Base-by-base conservation (phyloP, 1,140 invertebrate genomes). In the Chelonus insularis region DNA sequence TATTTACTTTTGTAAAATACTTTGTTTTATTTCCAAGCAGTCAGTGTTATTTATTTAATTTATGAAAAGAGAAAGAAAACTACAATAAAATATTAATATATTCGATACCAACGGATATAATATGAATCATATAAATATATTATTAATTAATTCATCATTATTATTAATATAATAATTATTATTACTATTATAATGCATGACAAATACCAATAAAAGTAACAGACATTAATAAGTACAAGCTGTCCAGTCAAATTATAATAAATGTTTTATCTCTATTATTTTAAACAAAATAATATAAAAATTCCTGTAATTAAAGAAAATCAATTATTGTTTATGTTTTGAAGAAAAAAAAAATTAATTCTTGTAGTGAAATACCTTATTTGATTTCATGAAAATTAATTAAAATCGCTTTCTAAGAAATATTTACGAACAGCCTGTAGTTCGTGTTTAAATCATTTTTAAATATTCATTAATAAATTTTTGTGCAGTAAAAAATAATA, bases 11-110 rank as follows among this genome's bases (percentile, higher is more conserved):
- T 78, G 75, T 78, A 77, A 80, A 70, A 71, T 78, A 77, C 29
- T 73, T 73, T 72, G 56, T 76, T 74, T 72, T 70, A 66, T 71
- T 66, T 47, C 16, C 34, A 51, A 36, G 68, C 65, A 69, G 64
- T 73, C 66, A 68, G 63, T 74, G 62, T 71, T 78, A 78, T 79
- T 80, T 79, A 80, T 79, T 78, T 79, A 77, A 79, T 77, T 79
- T 79, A 79, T 77, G 68, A 45, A 62, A 72, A 68, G 59, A 68
- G 55, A 70, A 69, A 57, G 32, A 55, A 69, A 69, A 63, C 68
- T 59, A 71, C 60, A 39, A 39, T 39, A 39, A 39, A 37, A 9
- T 37, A 37, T 37, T 37, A 11, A 37, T 37, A 37, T 37, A n/a
- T n/a, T 37, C 36, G 36, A 11, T 37, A 34, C 11, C 11, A 37